A percentile compares a stretch with the other conserved stretches of the same genome.
These are phyloP conservation scores for Bagarius yarrelli DNA, from an alignment of 2,113 vertebrate species.

Conservation along the genomic window DNA sequence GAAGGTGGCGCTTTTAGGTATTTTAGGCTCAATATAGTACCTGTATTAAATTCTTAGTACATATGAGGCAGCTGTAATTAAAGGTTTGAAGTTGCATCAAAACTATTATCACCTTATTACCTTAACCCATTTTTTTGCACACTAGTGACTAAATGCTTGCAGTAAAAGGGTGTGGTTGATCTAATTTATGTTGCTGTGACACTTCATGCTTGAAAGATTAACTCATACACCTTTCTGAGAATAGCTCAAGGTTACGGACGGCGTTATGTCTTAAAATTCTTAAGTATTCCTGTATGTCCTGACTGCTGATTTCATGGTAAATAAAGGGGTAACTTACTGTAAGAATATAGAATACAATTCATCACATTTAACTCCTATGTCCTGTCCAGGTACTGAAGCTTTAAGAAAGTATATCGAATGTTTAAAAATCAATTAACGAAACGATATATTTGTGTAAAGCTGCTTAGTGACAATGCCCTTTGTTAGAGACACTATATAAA, in stretches of 20 bases:
- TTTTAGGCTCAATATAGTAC: background rate
- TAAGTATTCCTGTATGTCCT: background rate
- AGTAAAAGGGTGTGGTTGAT: background rate
- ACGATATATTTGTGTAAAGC: no score
- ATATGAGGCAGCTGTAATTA: background rate
- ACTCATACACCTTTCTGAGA: background rate
- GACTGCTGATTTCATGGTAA: no score
- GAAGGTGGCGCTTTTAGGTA: background rate
- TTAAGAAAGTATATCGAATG: no score
- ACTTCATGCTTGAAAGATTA: background rate
- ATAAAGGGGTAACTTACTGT: background rate
- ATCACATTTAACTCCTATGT: no score
- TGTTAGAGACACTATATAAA: no score
- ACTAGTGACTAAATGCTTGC: background rate
- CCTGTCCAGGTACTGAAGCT: no score
- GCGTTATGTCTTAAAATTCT: background rate
- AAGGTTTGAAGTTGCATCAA: background rate
- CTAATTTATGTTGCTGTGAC: slow-evolving; percentile 5
- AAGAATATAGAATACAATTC: background rate
- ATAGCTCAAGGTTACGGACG: background rate
- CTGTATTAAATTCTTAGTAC: background rate
- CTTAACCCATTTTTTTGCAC: background rate
- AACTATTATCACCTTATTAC: background rate
- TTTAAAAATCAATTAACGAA: no score
- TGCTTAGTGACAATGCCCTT: no score